phyloP scores from a whole-genome alignment of 2,113 vertebrate species.

The Tretioscincus oriximinensis region DNA sequence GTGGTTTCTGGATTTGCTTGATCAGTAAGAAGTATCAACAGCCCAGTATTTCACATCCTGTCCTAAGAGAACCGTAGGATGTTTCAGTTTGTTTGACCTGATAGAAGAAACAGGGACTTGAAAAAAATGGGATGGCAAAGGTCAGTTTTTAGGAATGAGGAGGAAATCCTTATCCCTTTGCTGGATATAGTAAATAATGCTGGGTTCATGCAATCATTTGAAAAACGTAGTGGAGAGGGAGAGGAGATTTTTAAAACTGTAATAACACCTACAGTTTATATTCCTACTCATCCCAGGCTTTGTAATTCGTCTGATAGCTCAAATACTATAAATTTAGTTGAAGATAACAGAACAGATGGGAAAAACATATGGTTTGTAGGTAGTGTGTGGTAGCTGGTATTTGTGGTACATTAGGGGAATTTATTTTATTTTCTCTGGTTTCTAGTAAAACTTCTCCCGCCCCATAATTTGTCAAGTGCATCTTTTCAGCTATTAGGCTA shows the following conservation, averaged over 20 bases:
- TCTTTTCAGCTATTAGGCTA: constrained; percentile 64
- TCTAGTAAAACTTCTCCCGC: constrained; percentile 69
- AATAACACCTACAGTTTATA: constrained; percentile 80
- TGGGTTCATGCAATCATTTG: constrained; percentile 37
- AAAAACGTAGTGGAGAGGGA: constrained; percentile 35
- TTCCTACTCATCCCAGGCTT: constrained; percentile 75
- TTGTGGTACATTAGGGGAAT: constrained; percentile 82
- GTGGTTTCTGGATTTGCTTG: constrained; percentile 21
- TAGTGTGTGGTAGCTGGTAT: constrained; percentile 80
- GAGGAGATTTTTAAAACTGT: constrained; percentile 57
- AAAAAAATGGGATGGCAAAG: neutral
- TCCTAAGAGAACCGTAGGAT: neutral
- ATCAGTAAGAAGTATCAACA: constrained; percentile 15
- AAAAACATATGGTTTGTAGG: constrained; percentile 85
- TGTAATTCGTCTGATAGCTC: constrained; percentile 81
- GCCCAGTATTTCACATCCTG: neutral
- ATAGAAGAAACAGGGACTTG: neutral
- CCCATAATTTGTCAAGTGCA: constrained; percentile 63
- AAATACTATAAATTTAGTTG: constrained; percentile 85
- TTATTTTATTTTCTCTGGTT: constrained; percentile 79
- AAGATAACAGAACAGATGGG: constrained; percentile 83
- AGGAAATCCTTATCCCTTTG: constrained; percentile 6
- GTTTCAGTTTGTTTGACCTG: neutral
- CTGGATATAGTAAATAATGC: constrained; percentile 25
- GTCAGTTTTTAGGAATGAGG: neutral